Evolutionary conservation across 37 sponge, comb jelly and placozoan genomes (phyloP).

Genomic region (Haliclona indistincta): DNA sequence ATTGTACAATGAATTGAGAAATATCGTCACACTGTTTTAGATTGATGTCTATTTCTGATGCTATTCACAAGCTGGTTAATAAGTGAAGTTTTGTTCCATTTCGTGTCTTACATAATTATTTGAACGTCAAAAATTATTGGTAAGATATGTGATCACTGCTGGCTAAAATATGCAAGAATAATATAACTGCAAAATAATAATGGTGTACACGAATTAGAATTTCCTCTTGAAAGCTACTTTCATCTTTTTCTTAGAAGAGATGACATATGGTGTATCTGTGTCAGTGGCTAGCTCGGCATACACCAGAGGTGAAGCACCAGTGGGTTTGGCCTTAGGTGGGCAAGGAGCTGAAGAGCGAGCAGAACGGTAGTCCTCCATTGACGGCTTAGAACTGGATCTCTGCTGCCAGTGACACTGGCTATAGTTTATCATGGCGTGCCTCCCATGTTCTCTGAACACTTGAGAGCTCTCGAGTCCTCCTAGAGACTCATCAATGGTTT

Average conservation of each 20-base stretch:
- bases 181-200: no score
- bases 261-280: background rate
- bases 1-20: no score
- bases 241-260: background rate
- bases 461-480: slow-evolving; percentile 45
- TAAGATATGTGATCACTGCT: background rate
- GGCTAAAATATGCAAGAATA: background rate
- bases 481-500: slow-evolving; percentile 62
- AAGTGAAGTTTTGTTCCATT: no score
- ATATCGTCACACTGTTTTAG: no score
- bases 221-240: background rate
- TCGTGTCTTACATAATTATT: no score
- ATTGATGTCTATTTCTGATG: no score
- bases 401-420: slow-evolving; percentile 76
- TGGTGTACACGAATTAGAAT: background rate
- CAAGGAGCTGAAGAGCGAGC: background rate
- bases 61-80: no score
- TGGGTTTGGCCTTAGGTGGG: background rate
- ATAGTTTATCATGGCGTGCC: slow-evolving; percentile 52
- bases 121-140: no score
- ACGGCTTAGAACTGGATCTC: slow-evolving; percentile 43
- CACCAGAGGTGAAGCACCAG: background rate
- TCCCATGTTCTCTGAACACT: slow-evolving; percentile 62
- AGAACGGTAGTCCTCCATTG: background rate
- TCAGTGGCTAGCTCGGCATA: background rate